Base-by-base conservation (phyloP, 2,888 invertebrate genomes). In the Noctua janthe region DNA sequence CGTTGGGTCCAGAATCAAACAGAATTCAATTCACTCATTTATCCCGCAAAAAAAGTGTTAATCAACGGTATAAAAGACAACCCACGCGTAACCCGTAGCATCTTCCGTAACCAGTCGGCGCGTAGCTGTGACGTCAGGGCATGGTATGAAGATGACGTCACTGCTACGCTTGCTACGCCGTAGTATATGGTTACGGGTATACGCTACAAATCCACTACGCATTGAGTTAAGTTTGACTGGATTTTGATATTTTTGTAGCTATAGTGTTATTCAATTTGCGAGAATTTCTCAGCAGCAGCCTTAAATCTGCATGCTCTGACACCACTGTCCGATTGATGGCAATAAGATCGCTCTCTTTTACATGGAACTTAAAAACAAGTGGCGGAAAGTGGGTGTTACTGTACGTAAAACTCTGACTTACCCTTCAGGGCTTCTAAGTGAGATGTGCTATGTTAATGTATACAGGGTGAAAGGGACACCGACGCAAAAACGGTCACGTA, bases 101-200 rank as follows among this genome's bases (percentile, higher is more conserved):
- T 17, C 4, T 43, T 20, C 15, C 51, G 20, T 39, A 39, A 54
- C 51, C n/a, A 54, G 8, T 39, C 10, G 43, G 20, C 29, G 49
- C 54, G 71, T 71, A 67, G 71, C 71, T 10, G 39, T 80, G 64
- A 81, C 66, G 54, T 69, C 72, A 62, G 11, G 43, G 15, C 43
- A 29, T 62, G n/a, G n/a, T 73, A 70, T 56, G 15, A 54, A 54
- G n/a, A 39, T 62, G 54, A 70, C 74, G 74, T 74, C 81, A 81
- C 39, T 56, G 49, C 74, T 82, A 70, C 67, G 54, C 35, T 23
- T 39, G n/a, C 70, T 54, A 81, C 62, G 49, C n/a, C 15, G 35
- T 59, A 59, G 73, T 35, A 64, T 5, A 13, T 20, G 20, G 64
- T 20, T 35, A 20, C 20, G 8, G 6, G 23, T 39, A 20, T 47